Conservation (phyloP, 2,888 invertebrate genomes). For the Liposcelis brunnea region DNA sequence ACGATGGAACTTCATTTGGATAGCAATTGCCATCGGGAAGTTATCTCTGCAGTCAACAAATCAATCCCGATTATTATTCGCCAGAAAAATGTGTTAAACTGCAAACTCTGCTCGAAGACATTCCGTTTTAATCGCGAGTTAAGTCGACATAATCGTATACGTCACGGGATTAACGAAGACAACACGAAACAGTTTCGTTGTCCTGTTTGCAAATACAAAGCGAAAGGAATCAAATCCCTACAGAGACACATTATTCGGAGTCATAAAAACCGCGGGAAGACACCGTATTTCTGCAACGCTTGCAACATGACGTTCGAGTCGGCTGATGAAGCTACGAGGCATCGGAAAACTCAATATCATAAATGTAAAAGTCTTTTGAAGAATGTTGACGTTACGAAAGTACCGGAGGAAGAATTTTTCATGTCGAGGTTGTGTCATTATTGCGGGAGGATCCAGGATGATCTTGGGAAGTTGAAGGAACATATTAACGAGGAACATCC, state of each 20-base stretch:
- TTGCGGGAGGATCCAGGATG: constrained; percentile 35
- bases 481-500: constrained; percentile 45
- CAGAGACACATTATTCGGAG: constrained; percentile 40
- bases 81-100: constrained; percentile 43
- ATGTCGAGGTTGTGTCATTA: constrained; percentile 39
- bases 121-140: constrained; percentile 64
- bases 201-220: constrained; percentile 33
- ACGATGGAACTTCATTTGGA: constrained; percentile 51
- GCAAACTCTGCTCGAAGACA: constrained; percentile 44
- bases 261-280: constrained; percentile 10
- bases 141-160: not conserved
- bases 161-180: not conserved
- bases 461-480: constrained; percentile 38
- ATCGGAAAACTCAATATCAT: constrained; percentile 34
- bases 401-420: constrained; percentile 23
- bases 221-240: constrained; percentile 42
- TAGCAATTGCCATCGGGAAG: constrained; percentile 49
- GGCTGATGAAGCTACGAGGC: constrained; percentile 41
- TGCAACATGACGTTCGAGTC: constrained; percentile 44
- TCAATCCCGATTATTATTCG: constrained; percentile 65
- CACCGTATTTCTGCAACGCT: constrained; percentile 45
- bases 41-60: constrained; percentile 55
- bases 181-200: not conserved
- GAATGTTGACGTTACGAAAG: constrained; percentile 14
- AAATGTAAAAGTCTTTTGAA: constrained; percentile 25